Percentiles rank a stretch among this genome's conserved stretches.
These are phyloP conservation scores for Lasioglossum villosulum DNA, from an alignment of 2,888 invertebrate genomes.

Conservation along the genomic window DNA sequence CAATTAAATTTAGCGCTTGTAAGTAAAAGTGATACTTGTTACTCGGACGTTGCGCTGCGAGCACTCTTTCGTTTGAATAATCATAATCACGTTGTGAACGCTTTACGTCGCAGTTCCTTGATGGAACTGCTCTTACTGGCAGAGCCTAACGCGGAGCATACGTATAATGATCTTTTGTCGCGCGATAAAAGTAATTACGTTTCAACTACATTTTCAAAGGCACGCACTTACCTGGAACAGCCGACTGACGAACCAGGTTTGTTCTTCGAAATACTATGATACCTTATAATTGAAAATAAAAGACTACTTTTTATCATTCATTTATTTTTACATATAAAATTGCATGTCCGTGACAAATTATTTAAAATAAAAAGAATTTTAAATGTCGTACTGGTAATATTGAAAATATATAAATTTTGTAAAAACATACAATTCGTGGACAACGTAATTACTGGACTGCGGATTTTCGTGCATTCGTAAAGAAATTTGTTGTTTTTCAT, in stretches of 20 bases:
- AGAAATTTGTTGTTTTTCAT: too few species aligned
- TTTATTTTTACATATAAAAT: constrained; percentile 22
- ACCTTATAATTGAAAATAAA: constrained; percentile 1
- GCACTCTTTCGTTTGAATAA: constrained; percentile 97
- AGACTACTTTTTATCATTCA: background rate
- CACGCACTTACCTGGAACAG: constrained; percentile 79
- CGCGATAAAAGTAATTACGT: constrained; percentile 81
- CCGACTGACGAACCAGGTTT: constrained; percentile 80
- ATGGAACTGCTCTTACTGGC: constrained; percentile 92
- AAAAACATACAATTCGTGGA: constrained; percentile 14
- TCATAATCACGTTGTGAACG: constrained; percentile 97
- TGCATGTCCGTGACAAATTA: constrained; percentile 17
- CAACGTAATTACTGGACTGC: background rate
- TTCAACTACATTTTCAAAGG: constrained; percentile 80
- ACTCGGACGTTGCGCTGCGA: constrained; percentile 93
- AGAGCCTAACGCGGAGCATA: constrained; percentile 94
- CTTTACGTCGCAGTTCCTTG: constrained; percentile 93
- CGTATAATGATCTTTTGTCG: constrained; percentile 90
- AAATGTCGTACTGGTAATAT: constrained; percentile 5
- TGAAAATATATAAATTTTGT: constrained; percentile 18
- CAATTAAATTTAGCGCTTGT: constrained; percentile 95
- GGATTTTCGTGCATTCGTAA: too few species aligned
- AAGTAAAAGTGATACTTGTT: constrained; percentile 94
- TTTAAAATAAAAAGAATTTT: background rate
- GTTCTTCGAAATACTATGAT: constrained; percentile 15